Evolutionary conservation across 37 sponge, comb jelly and placozoan genomes (phyloP), one percentile per base, ranked within the genome.

Genomic region (Chondrilla cf. caribensis): DNA sequence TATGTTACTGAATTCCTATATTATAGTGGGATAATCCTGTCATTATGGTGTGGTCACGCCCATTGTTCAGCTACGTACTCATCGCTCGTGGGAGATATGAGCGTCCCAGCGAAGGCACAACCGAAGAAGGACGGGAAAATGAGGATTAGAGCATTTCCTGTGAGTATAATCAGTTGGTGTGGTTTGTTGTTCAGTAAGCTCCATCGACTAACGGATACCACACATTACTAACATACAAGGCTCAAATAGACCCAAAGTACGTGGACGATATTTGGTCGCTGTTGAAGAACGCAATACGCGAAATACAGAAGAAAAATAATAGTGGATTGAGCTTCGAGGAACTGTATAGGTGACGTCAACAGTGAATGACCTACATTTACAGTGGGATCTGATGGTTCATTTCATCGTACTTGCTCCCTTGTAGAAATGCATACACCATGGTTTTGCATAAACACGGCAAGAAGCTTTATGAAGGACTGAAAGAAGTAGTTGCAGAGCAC

Each of bases 311-410:
- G 82, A 98, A 98, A 81, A 96, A 98, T 76, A 98, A 98, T 66
- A 96, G 99, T 58, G 99, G 99, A 5, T 92, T 98, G 38, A 95
- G 96, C 65, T 98, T 96, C 82, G 99, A 98, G 77, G 99, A 98
- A 81, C 84, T 98, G 44, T 98, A 98, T 54, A 85, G 95, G 95
- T 95, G 28, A 32, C 57, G 25, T 22, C 2, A 4, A 67, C 29
- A 33, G 51, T 47, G 51, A 11, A n/a, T n/a, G n/a, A n/a, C n/a
- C n/a, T n/a, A n/a, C n/a, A 36, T 65, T 42, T 38, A 54, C 19
- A 42, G 21, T n/a, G n/a, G n/a, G n/a, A n/a, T n/a, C n/a, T n/a
- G n/a, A n/a, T n/a, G n/a, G 78, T n/a, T 38, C 24, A 42, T 76
- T 11, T 18, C 18, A 5, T 8, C 6, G 5, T 51, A 15, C 8